Conservation (phyloP, 1,140 invertebrate genomes). For the Drosophila elegans region DNA sequence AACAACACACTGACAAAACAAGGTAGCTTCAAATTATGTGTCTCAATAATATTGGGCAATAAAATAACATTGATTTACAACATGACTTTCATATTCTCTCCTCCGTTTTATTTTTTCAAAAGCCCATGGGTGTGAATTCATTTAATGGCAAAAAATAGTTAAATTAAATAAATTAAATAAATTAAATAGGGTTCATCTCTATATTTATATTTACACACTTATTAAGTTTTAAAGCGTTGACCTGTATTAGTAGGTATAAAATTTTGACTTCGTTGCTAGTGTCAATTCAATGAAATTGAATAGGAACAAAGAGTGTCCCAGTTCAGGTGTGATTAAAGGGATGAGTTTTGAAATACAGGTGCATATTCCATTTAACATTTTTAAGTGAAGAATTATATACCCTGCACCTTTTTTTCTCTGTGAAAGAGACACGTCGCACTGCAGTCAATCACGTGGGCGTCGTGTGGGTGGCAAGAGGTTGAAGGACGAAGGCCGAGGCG, state of each 20-base stretch:
- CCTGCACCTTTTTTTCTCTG: slow-evolving; percentile 7
- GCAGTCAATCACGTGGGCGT: slow-evolving; percentile 72
- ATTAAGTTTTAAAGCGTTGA: too few relatives aligned
- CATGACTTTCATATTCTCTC: not conserved
- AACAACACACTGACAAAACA: slow-evolving; percentile 3
- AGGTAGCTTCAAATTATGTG: not conserved
- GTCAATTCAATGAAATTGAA: too few relatives aligned
- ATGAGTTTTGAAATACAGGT: not conserved
- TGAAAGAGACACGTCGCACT: slow-evolving; percentile 64
- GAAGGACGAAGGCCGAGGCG: slow-evolving; percentile 56
- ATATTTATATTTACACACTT: too few relatives aligned
- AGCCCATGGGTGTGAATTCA: too few relatives aligned
- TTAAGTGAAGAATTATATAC: slow-evolving; percentile 14
- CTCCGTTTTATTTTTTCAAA: too few relatives aligned
- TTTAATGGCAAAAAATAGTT: too few relatives aligned
- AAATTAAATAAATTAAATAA: too few relatives aligned
- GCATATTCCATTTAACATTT: not conserved
- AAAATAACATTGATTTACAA: not conserved
- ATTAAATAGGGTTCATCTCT: too few relatives aligned
- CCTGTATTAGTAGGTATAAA: too few relatives aligned
- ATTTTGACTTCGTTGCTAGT: too few relatives aligned
- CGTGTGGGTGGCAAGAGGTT: slow-evolving; percentile 1
- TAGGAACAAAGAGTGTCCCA: too few relatives aligned
- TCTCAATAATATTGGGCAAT: not conserved
- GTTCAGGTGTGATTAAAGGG: not conserved